phyloP scores from a whole-genome alignment of 2,797 vertebrate genomes.

The Molossus molossus region DNA sequence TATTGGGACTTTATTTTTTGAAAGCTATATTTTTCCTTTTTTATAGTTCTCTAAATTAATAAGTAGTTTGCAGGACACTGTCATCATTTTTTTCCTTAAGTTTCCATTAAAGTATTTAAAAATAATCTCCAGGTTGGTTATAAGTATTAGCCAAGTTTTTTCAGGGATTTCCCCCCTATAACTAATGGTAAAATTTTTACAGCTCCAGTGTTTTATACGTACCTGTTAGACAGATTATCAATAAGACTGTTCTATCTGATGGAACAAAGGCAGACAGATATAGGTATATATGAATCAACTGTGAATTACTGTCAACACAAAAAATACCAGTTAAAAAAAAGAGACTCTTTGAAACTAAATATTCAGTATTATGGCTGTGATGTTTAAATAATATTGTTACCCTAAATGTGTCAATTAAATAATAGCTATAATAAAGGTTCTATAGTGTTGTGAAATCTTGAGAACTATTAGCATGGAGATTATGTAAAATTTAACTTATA shows the following conservation, averaged over 20 bases:
- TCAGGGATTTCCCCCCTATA: background rate
- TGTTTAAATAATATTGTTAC: conserved; percentile 16
- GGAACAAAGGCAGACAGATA: background rate
- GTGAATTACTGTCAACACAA: background rate
- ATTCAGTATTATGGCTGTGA: conserved; percentile 45
- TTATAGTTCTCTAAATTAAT: conserved; percentile 29
- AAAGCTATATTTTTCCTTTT: background rate
- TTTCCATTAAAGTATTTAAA: conserved; percentile 39
- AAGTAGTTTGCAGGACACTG: background rate
- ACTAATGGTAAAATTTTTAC: conserved; percentile 8
- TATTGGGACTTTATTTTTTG: conserved; percentile 56
- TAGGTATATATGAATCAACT: background rate
- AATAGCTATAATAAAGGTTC: conserved; percentile 8
- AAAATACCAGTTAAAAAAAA: background rate
- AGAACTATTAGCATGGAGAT: conserved; percentile 16
- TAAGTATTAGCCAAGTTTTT: background rate
- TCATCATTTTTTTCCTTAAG: conserved; percentile 36
- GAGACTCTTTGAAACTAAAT: conserved; percentile 26
- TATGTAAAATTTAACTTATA: conserved; percentile 52
- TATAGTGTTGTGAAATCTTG: background rate
- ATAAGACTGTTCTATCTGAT: background rate
- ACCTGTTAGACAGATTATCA: background rate
- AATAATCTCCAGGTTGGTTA: background rate
- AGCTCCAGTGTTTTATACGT: background rate
- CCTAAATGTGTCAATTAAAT: conserved; percentile 30